phyloP scores from a whole-genome alignment of 2,113 vertebrate genomes.

The Leucoraja erinaceus region DNA sequence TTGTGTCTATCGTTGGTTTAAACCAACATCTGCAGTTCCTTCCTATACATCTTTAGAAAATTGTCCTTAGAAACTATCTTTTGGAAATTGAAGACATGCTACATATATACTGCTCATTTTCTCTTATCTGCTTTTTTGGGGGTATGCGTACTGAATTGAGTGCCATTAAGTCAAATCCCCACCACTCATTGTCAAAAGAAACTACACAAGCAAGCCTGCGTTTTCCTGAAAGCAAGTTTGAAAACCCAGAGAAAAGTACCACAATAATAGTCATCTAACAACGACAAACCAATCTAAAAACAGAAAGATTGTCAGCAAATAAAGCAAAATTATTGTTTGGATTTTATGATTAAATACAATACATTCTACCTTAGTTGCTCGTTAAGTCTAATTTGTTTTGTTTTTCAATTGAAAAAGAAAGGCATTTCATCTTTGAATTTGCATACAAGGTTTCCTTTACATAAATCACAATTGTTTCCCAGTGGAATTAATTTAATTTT shows the following conservation, averaged over 20 bases:
- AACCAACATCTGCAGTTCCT: no score
- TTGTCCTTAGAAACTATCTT: no score
- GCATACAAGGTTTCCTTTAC: background rate
- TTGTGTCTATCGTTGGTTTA: no score
- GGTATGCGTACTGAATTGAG: no score
- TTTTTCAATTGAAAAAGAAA: background rate
- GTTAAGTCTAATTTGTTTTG: background rate
- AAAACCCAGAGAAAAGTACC: background rate
- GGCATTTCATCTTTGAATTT: conserved; percentile 1
- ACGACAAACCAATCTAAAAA: background rate
- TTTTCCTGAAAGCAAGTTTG: background rate
- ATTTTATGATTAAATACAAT: background rate
- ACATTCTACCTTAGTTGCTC: background rate
- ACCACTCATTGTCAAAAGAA: background rate
- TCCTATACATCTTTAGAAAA: no score
- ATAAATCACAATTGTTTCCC: background rate
- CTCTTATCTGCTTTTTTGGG: background rate
- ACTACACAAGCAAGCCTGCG: background rate
- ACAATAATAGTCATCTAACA: background rate
- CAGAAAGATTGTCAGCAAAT: background rate
- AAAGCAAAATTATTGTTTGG: background rate
- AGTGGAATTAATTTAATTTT: background rate
- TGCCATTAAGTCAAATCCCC: background rate
- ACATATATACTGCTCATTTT: background rate
- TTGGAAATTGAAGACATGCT: background rate